These are phyloP conservation scores for Astreopora myriophthalma DNA, from an alignment of 64 coral and sea anemone genomes.

Conservation along the genomic window DNA sequence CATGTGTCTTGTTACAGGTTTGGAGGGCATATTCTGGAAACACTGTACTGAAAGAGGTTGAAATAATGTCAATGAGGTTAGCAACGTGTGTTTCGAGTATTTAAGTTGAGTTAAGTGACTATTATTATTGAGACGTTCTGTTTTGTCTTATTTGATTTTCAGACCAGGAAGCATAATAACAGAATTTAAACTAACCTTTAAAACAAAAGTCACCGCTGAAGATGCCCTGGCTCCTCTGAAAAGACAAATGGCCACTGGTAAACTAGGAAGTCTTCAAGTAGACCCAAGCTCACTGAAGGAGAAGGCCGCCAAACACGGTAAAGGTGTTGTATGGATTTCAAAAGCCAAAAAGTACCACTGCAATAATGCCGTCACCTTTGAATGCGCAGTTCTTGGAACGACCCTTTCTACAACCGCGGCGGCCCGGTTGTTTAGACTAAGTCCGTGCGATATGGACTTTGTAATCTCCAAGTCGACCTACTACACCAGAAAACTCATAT, in stretches of 20 bases:
- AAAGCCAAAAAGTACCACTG: no score
- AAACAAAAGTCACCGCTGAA: neutral
- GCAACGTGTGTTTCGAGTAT: neutral
- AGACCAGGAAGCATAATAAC: conserved; percentile 31
- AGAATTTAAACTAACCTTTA: conserved; percentile 41
- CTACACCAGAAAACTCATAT: no score
- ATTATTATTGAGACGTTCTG: no score
- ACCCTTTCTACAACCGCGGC: no score
- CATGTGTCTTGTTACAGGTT: neutral
- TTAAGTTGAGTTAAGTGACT: no score
- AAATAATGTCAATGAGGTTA: conserved; percentile 35
- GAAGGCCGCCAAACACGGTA: no score
- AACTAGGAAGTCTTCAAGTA: conserved; percentile 32
- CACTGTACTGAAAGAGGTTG: neutral
- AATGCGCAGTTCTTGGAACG: no score
- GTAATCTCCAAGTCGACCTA: no score
- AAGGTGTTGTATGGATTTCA: no score
- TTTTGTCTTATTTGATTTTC: neutral
- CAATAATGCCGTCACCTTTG: no score
- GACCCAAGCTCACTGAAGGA: conserved; percentile 29
- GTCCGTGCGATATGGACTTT: no score
- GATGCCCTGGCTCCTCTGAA: conserved; percentile 21
- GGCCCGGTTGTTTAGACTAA: no score
- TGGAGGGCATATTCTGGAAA: neutral
- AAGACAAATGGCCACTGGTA: conserved; percentile 4